These are phyloP conservation scores for Benthochromis sp. DNA, from an alignment of 2,113 vertebrate genomes.

Conservation along the genomic window DNA sequence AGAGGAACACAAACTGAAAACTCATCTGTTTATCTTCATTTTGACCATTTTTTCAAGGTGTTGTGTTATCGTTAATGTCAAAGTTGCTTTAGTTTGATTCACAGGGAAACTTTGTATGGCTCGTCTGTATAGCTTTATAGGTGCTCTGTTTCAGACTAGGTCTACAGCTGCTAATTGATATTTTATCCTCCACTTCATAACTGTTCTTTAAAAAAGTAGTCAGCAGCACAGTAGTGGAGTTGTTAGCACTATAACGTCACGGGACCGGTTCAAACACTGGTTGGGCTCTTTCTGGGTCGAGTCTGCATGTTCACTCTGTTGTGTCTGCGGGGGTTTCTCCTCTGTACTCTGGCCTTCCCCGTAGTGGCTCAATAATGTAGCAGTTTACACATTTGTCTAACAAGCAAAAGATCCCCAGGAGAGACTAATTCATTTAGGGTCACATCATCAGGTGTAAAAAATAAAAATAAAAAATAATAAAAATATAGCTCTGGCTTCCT, in stretches of 20 bases:
- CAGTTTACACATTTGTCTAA: neutral
- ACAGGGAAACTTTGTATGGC: neutral
- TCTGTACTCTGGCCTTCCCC: neutral
- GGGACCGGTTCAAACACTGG: neutral
- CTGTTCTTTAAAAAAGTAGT: neutral
- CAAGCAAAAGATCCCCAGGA: neutral
- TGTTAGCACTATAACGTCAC: neutral
- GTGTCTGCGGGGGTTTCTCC: neutral
- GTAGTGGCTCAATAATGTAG: neutral
- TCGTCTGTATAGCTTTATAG: neutral
- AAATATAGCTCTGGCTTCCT: neutral
- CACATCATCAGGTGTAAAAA: neutral
- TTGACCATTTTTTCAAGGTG: neutral
- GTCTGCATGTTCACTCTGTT: neutral
- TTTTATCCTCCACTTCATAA: neutral
- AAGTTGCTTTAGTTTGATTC: neutral
- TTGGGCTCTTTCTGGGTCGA: neutral
- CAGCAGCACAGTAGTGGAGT: neutral
- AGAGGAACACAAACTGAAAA: neutral
- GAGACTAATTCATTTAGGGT: neutral
- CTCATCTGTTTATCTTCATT: neutral
- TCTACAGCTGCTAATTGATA: neutral
- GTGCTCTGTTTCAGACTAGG: neutral
- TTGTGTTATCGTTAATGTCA: neutral
- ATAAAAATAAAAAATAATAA: neutral